Evolutionary conservation across 2,797 vertebrate species (phyloP), one percentile per base, ranked within the genome.

Genomic region (Diplodus sargus): DNA sequence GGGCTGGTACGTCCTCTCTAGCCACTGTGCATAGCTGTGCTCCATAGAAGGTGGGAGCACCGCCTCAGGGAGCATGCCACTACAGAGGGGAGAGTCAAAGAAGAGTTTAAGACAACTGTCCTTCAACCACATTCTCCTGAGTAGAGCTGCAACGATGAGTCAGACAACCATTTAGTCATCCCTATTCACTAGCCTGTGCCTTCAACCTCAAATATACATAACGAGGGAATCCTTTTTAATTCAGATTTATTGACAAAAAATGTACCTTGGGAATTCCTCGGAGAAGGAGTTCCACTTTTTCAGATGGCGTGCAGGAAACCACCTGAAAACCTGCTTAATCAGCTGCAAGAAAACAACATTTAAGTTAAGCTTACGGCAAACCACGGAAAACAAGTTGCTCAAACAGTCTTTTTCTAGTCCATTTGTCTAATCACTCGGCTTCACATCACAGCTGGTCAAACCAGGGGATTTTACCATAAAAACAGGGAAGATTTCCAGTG

Each of bases 1-100:
- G 20, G 42, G 53, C 62, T 89, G 90, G 87, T 91, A 92, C 28
- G 86, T 87, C 61, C 93, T 94, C 75, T 95, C 94, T 75, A 96
- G 91, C 97, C 97, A 97, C 89, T 97, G 96, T 69, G 97, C 97
- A 51, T 98, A 98, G 79, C 95, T 96, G 86, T 98, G 97, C 84
- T 98, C 97, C 66, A 95, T 91, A 56, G 96, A 97, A 1, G 97
- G 97, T 47, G 97, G 97, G 65, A 97, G 89, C 53, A 97, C 95
- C 0, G 97, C 97, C 42, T 97, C 96, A 0, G 97, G 95, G 51
- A 98, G 96, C 91, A 97, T 96, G 42, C 92, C 94, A 3, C 97
- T 97, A 84, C 58, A 81, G 52, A 43, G n/a, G 14, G 8, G 28
- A 51, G 10, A 17, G 45, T 4, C 39, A 58, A 51, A 57, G 43